Evolutionary conservation across 2,113 vertebrate species (phyloP), one percentile per base, ranked within the genome.

Genomic region (Pampusana beccarii): DNA sequence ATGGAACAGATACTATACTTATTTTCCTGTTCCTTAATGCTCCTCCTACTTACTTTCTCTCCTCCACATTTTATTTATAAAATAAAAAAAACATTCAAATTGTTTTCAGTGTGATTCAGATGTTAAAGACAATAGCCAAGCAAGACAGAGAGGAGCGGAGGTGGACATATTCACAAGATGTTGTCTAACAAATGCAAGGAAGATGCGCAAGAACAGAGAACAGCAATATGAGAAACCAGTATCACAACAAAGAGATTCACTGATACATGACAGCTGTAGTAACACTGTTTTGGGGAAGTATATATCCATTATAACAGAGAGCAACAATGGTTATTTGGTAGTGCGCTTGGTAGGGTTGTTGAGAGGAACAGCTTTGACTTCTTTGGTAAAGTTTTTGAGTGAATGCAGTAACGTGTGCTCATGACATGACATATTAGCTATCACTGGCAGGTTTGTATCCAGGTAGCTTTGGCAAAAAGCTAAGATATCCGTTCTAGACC

Each of bases 1-100:
- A 94, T 44, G 71, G 61, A 96, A 95, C 48, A 86, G 51, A 95
- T 69, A 74, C 70, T 79, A 40, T 9, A 64, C 69, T 94, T 73
- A 86, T 57, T 28, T 42, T 50, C 62, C 56, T 51, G 6, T 57
- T 80, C 20, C 34, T 19, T 80, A 26, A 26, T 72, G 85, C 17
- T 75, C 54, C 42, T 86, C 64, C n/a, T 48, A 36, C 53, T 75
- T 40, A 18, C 33, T 77, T 96, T 78, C 16, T 60, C 16, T 93
- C 64, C 38, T 78, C 57, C 42, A 48, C 5, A 62, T 71, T 90
- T 91, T 83, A 80, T 9, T 80, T 86, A 34, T 1, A 84, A 71
- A 86, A 70, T 50, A 24, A 2, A 31, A 84, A 84, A 71, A 56
- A 44, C 26, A 88, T 1, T 64, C 3, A 29, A 51, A 57, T 15